Conservation (phyloP, 2,888 invertebrate genomes). For the Cantharis rufa region DNA sequence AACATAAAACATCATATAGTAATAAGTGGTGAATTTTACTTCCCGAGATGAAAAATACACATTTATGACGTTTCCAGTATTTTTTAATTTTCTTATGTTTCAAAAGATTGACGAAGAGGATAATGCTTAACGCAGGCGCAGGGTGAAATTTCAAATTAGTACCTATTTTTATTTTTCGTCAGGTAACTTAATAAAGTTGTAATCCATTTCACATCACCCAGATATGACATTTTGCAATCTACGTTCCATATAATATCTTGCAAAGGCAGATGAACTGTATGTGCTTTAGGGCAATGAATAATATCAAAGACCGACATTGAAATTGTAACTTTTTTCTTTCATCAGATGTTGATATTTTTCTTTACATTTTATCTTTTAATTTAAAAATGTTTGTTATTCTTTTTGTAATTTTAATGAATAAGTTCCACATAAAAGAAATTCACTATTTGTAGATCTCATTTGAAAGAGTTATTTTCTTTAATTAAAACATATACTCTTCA, state of each 20-base stretch:
- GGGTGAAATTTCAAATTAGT: not conserved
- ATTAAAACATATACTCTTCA: not conserved
- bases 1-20: not conserved
- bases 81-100: not conserved
- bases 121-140: no score
- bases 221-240: not conserved
- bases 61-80: not conserved
- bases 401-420: not conserved
- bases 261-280: conserved; percentile 11
- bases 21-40: not conserved
- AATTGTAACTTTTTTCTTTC: conserved; percentile 14
- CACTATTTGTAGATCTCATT: not conserved
- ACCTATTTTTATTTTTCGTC: not conserved
- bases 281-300: conserved; percentile 1
- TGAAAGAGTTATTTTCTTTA: not conserved
- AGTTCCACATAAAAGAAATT: not conserved
- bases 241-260: not conserved
- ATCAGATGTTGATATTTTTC: conserved; percentile 1
- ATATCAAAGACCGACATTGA: conserved; percentile 9
- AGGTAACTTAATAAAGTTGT: not conserved
- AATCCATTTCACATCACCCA: not conserved
- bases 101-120: no score
- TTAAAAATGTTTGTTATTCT: not conserved
- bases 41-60: not conserved
- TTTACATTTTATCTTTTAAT: not conserved